Base-by-base conservation (phyloP, 2,113 vertebrate genomes). In the Boulengerochromis microlepis region DNA sequence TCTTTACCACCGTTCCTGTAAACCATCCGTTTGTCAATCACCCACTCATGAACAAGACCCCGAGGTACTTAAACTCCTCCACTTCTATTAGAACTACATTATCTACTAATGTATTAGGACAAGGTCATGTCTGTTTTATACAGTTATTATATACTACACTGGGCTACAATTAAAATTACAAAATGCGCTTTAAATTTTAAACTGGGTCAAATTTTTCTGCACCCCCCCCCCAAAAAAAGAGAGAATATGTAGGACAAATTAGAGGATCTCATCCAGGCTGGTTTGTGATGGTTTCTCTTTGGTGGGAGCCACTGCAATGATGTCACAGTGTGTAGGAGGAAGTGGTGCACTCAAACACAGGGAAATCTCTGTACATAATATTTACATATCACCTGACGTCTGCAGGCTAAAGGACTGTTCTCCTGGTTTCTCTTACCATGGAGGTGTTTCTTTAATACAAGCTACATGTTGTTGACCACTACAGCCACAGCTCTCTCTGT, bases 391-490 rank as follows among this genome's bases (percentile, higher is more conserved):
- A 42, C 12, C 50, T 15, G 11, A 45, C 38, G 5, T 82, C 81
- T 50, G 50, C 86, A 18, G 81, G 59, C 0, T 0, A n/a, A 50
- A 45, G 83, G 83, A 7, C 87, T 15, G 64, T 47, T 33, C 71
- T 86, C 10, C 8, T 12, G 9, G 24, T 19, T 50, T 76, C 71
- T 76, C 8, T 31, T 80, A n/a, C 24, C 24, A 19, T 4, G 10
- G 1, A 8, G 22, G 6, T 52, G 26, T 31, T 50, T 64, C 35
- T 15, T 16, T 57, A 78, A 45, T 24, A 71, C 47, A 19, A 4
- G 56, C 78, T 18, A 7, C 66, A 33, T 33, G 78, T 76, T 76
- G 84, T 52, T 52, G 81, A 82, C 81, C 64, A 7, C 86, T 16
- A 7, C 33, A 29, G 16, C 18, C 40, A 57, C 50, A 22, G 45